Conservation (phyloP, 2,113 vertebrate genomes). For the Colinus virginianus region DNA sequence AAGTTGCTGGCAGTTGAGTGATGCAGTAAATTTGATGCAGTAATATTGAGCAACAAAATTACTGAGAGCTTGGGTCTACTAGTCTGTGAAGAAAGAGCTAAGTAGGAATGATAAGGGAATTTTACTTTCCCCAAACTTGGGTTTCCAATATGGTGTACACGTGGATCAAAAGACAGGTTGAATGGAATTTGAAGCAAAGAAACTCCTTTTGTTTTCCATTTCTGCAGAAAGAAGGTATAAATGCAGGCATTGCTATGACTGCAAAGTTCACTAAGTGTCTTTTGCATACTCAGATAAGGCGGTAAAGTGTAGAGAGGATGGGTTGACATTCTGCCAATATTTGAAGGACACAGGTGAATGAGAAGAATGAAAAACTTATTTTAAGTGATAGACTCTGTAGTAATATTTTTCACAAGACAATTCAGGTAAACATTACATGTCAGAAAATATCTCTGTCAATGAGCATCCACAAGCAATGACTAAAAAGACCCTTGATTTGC, state of each 20-base stretch:
- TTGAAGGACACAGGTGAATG: background rate
- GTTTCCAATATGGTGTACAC: background rate
- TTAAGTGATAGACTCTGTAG: background rate
- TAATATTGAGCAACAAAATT: background rate
- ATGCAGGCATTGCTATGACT: background rate
- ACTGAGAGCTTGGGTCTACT: accelerated
- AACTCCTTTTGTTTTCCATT: background rate
- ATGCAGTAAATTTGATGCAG: too few relatives aligned
- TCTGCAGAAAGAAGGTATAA: background rate
- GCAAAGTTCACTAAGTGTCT: background rate
- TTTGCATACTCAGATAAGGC: background rate
- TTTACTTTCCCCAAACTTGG: background rate
- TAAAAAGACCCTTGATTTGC: background rate
- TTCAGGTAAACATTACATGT: background rate
- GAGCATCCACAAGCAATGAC: background rate
- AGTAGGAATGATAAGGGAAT: background rate
- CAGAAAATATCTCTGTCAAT: background rate
- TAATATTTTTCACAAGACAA: background rate
- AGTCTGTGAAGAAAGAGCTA: background rate
- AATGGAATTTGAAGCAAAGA: background rate
- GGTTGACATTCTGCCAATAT: background rate
- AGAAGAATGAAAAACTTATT: background rate
- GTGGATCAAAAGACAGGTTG: background rate
- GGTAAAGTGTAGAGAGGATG: background rate
- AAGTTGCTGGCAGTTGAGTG: background rate